Conservation (phyloP, 2,888 invertebrate genomes). For the Nomada fucata region DNA sequence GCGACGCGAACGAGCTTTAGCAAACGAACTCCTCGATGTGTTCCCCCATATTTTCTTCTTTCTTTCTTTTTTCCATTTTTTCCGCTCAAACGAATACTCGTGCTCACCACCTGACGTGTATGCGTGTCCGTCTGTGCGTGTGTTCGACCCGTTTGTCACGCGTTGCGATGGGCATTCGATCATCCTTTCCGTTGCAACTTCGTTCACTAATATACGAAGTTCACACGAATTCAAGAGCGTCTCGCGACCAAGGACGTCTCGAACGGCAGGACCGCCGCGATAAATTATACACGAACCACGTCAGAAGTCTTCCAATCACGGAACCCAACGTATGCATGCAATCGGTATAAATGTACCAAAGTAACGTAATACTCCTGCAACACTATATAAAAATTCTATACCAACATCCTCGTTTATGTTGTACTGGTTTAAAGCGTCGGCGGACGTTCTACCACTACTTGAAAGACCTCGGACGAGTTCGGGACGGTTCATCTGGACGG, state of each 20-base stretch:
- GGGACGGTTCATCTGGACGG: not conserved
- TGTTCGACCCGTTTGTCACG: conserved; percentile 31
- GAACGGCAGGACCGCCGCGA: not conserved
- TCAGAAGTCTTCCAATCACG: not conserved
- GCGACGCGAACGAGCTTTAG: conserved; percentile 33
- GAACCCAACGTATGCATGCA: conserved; percentile 41
- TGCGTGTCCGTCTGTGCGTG: conserved; percentile 56
- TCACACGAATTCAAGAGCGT: not conserved
- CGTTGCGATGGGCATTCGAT: conserved; percentile 43
- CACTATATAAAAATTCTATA: conserved; percentile 24
- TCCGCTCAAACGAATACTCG: conserved; percentile 49
- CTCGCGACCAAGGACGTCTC: not conserved
- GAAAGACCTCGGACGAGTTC: conserved; percentile 2
- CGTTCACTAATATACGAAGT: not conserved
- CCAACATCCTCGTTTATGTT: conserved; percentile 5
- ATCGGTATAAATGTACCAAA: conserved; percentile 17
- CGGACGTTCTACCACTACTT: conserved; percentile 35
- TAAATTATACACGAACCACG: not conserved
- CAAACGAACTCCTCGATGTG: conserved; percentile 24
- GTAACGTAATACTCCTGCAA: conserved; percentile 2
- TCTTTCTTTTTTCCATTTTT: conserved; percentile 23
- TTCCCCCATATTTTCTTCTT: conserved; percentile 54
- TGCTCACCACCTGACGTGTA: conserved; percentile 62
- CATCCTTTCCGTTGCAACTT: not conserved
- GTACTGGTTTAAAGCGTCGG: conserved; percentile 29